Evolutionary conservation across 1,140 invertebrate genomes (phyloP).

Genomic region (Manduca sexta): DNA sequence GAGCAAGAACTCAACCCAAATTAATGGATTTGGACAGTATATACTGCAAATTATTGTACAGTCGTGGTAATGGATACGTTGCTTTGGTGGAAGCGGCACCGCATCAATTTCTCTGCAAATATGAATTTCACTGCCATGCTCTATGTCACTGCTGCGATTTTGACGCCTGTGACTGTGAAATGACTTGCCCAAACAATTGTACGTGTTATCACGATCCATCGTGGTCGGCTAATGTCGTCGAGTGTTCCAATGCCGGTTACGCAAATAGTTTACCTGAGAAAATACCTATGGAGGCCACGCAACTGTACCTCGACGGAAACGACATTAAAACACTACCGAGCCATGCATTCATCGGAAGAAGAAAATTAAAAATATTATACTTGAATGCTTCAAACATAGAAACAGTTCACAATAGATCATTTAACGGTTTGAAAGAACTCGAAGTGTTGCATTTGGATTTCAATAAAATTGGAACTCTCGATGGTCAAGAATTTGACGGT

Average conservation of each 20-base stretch:
- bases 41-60: slow-evolving; percentile 90
- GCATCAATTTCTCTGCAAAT: slow-evolving; percentile 93
- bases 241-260: slow-evolving; percentile 86
- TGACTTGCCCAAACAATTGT: slow-evolving; percentile 94
- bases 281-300: slow-evolving; percentile 94
- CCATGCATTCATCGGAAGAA: slow-evolving; percentile 93
- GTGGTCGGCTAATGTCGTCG: slow-evolving; percentile 93
- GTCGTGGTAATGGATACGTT: slow-evolving; percentile 84
- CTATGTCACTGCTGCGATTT: slow-evolving; percentile 95
- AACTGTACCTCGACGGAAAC: slow-evolving; percentile 92
- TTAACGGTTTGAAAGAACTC: slow-evolving; percentile 89
- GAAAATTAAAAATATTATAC: slow-evolving; percentile 86
- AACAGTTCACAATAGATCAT: slow-evolving; percentile 90
- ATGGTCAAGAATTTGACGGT: slow-evolving; percentile 88
- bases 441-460: slow-evolving; percentile 87
- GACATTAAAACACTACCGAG: slow-evolving; percentile 83
- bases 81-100: slow-evolving; percentile 88
- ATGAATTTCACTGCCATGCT: slow-evolving; percentile 91
- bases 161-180: slow-evolving; percentile 95
- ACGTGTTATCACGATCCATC: slow-evolving; percentile 94
- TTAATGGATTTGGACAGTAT: slow-evolving; percentile 92
- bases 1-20: slow-evolving; percentile 86
- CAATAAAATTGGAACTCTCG: slow-evolving; percentile 82
- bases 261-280: slow-evolving; percentile 82
- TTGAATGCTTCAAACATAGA: slow-evolving; percentile 91